Conservation (phyloP, 1,140 invertebrate genomes). For the Caerostris darwini region DNA sequence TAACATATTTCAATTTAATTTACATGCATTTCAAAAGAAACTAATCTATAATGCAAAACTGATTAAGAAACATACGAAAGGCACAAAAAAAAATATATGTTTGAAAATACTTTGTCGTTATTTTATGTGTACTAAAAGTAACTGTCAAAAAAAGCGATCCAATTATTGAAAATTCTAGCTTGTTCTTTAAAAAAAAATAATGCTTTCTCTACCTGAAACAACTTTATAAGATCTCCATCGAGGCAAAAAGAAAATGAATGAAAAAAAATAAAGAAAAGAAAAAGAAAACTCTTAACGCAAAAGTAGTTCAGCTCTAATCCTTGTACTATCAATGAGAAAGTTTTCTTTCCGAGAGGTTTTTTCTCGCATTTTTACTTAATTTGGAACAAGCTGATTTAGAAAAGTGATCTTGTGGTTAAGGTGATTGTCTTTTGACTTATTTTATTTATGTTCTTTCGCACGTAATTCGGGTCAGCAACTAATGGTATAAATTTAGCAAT, state of each 20-base stretch:
- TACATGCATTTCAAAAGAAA: not conserved
- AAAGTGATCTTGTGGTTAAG: slow-evolving; percentile 39
- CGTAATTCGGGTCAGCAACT: not conserved
- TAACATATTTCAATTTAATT: slow-evolving; percentile 11
- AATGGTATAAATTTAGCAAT: not conserved
- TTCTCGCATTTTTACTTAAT: slow-evolving; percentile 45
- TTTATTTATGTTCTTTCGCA: not conserved
- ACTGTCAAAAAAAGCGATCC: slow-evolving; percentile 37
- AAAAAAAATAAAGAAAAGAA: not conserved
- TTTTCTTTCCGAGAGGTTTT: slow-evolving; percentile 27
- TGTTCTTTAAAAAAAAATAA: slow-evolving; percentile 19
- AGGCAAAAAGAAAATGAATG: slow-evolving; percentile 5
- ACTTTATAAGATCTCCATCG: slow-evolving; percentile 29
- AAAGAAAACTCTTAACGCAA: not conserved
- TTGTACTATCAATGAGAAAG: slow-evolving; percentile 35
- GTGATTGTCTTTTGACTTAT: slow-evolving; percentile 21
- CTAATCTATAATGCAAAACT: slow-evolving; percentile 18
- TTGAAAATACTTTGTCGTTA: not conserved
- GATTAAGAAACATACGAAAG: not conserved
- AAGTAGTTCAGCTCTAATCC: slow-evolving; percentile 13
- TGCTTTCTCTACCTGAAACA: not conserved
- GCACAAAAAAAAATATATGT: not conserved
- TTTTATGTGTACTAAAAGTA: slow-evolving; percentile 1
- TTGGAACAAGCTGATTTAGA: slow-evolving; percentile 41
- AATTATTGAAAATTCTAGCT: slow-evolving; percentile 42